phyloP scores from a whole-genome alignment of 2,888 invertebrate species.

The Hydrotaea cyrtoneurina region DNA sequence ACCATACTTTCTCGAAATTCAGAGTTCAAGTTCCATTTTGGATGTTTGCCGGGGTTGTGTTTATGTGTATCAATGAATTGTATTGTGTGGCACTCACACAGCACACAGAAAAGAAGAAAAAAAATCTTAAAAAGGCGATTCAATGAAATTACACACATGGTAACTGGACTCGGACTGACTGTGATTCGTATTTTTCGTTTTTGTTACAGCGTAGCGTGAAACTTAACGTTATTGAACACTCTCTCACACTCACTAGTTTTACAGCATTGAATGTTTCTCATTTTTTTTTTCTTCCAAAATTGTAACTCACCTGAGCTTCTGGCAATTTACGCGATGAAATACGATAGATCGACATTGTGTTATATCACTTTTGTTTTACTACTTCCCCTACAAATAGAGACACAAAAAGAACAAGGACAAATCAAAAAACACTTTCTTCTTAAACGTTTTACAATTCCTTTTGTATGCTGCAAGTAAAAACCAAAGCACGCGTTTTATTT shows the following conservation, averaged over 20 bases:
- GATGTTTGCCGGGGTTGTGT: not conserved
- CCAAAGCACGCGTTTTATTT: not conserved
- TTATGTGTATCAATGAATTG: too few relatives aligned
- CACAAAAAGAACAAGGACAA: constrained; percentile 47
- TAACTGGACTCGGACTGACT: not conserved
- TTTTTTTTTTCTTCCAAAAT: constrained; percentile 23
- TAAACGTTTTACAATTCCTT: constrained; percentile 21
- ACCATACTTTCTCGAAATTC: constrained; percentile 10
- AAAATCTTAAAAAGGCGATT: not conserved
- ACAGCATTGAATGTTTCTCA: constrained; percentile 25
- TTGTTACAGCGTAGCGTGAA: constrained; percentile 19
- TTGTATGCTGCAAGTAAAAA: too few relatives aligned
- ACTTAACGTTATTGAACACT: constrained; percentile 16
- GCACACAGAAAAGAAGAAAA: not conserved
- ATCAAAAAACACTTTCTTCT: constrained; percentile 50
- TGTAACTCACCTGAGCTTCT: constrained; percentile 84
- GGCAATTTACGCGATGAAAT: constrained; percentile 84
- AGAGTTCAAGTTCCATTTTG: constrained; percentile 31
- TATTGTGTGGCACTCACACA: too few relatives aligned
- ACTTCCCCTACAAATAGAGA: constrained; percentile 52
- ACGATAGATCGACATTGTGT: constrained; percentile 85
- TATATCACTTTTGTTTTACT: constrained; percentile 53
- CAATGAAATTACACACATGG: constrained; percentile 34
- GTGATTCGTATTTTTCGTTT: constrained; percentile 15
- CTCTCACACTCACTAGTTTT: constrained; percentile 22